Base-by-base conservation (phyloP, 1,140 invertebrate genomes). In the Drosophila hydei region DNA sequence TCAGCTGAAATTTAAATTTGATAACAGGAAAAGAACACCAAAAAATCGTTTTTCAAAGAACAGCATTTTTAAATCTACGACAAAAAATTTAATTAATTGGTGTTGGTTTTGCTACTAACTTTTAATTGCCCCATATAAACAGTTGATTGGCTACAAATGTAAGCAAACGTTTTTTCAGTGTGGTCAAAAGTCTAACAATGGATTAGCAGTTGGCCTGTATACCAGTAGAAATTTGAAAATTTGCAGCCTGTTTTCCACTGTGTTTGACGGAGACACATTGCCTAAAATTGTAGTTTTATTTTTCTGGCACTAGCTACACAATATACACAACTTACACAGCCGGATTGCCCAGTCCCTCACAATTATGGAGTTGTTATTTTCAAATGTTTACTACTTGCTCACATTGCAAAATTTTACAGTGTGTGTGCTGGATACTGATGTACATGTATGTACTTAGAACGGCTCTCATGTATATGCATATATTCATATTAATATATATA, bases 211-310 rank as follows among this genome's bases (percentile, higher is more conserved):
- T 69, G 40, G 33, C 47, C 50, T 55, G 51, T 52, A 30, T 42
- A 12, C 30, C 23, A 33, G 30, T 52, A 19, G 33, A 50, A 54
- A 50, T 52, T 42, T 52, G 48, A 33, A 65, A 45, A 30, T 69
- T 73, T 69, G 50, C 55, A 42, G 73, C 73, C 63, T 74, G 71
- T 71, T 68, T 72, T 70, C 68, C 61, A 55, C 74, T 76, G 73
- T 69, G 67, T 64, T 59, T 74, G 74, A 77, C 74, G 65, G 64
- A 62, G 71, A 74, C 74, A 73, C 59, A 77, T 74, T 61, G 59
- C 74, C 64, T 43, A 77, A 77, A 77, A 74, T 73, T 69, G 18
- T 63, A 73, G 21, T 68, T 61, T 38, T 67, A 43, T 51, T 56
- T 25, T 25, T 5, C 19, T 21, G 12, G 55, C 36, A 30, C 19